A percentile compares a stretch with the other conserved stretches of the same genome.
Conservation (phyloP, 2,888 invertebrate genomes). For the Masnerella sp. region DNA sequence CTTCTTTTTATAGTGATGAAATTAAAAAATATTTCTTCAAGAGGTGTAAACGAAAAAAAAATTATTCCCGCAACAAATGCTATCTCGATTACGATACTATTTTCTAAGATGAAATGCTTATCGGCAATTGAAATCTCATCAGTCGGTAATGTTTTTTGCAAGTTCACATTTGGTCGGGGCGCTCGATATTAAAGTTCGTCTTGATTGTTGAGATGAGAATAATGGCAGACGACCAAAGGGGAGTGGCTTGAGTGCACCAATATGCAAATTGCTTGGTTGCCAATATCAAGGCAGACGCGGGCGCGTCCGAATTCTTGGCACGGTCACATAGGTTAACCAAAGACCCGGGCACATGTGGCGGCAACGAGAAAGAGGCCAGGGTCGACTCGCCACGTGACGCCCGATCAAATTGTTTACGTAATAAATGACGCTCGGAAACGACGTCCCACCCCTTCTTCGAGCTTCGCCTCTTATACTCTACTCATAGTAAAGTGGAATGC, state of each 20-base stretch:
- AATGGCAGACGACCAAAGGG: slow-evolving; percentile 47
- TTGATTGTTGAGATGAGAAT: slow-evolving; percentile 28
- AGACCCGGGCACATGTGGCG: slow-evolving; percentile 56
- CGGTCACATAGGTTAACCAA: slow-evolving; percentile 62
- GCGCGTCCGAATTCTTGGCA: slow-evolving; percentile 65
- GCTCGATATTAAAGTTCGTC: slow-evolving; percentile 23
- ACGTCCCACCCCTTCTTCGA: too few relatives aligned
- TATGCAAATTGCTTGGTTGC: slow-evolving; percentile 52
- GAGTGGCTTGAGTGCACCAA: slow-evolving; percentile 38
- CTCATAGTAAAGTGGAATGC: too few relatives aligned
- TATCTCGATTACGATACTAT: too few relatives aligned
- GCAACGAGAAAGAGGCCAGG: slow-evolving; percentile 67
- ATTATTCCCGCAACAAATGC: too few relatives aligned
- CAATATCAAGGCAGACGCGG: slow-evolving; percentile 53
- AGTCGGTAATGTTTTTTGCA: not conserved
- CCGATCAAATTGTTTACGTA: slow-evolving; percentile 65
- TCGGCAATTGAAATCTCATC: too few relatives aligned
- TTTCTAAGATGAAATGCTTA: too few relatives aligned
- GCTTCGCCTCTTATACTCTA: too few relatives aligned
- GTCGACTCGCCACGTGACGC: slow-evolving; percentile 67
- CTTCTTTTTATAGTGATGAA: too few relatives aligned
- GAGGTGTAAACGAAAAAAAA: too few relatives aligned
- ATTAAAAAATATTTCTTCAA: too few relatives aligned
- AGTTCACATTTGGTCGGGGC: slow-evolving; percentile 29
- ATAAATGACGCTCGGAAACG: slow-evolving; percentile 34